Conservation (phyloP, 2,888 invertebrate species). For the Mantis religiosa region DNA sequence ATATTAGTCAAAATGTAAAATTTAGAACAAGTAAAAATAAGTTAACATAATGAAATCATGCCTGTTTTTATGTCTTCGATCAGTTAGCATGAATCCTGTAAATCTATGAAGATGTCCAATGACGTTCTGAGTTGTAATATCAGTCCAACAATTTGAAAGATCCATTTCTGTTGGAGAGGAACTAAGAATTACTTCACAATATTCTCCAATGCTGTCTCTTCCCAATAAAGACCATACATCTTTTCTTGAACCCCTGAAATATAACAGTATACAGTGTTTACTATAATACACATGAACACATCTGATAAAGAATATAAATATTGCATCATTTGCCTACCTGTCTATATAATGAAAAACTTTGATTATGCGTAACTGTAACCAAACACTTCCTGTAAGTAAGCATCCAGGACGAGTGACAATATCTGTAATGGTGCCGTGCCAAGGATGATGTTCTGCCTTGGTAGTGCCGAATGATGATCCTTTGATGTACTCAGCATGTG, state of each 20-base stretch:
- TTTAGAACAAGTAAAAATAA: too few species aligned
- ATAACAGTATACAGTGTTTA: neutral
- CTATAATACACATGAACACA: too few species aligned
- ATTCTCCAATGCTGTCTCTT: conserved; percentile 23
- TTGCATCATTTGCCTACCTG: neutral
- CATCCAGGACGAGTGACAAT: neutral
- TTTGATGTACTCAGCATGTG: neutral
- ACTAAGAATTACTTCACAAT: conserved; percentile 23
- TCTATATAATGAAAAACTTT: conserved; percentile 6
- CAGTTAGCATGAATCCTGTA: conserved; percentile 13
- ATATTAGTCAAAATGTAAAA: too few species aligned
- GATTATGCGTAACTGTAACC: conserved; percentile 8
- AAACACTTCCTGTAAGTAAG: neutral
- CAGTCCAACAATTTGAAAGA: neutral
- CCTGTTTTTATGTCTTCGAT: neutral
- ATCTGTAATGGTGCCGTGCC: conserved; percentile 14
- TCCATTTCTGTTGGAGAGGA: neutral
- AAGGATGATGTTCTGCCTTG: neutral
- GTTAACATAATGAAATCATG: neutral
- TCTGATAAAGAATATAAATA: neutral
- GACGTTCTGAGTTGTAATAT: neutral
- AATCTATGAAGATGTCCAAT: conserved; percentile 9
- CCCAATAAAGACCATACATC: conserved; percentile 24
- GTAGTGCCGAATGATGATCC: neutral
- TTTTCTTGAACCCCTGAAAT: neutral